Evolutionary conservation across 2,113 vertebrate species (phyloP), one percentile per base, ranked within the genome.

Genomic region (Spilogale gracilis): DNA sequence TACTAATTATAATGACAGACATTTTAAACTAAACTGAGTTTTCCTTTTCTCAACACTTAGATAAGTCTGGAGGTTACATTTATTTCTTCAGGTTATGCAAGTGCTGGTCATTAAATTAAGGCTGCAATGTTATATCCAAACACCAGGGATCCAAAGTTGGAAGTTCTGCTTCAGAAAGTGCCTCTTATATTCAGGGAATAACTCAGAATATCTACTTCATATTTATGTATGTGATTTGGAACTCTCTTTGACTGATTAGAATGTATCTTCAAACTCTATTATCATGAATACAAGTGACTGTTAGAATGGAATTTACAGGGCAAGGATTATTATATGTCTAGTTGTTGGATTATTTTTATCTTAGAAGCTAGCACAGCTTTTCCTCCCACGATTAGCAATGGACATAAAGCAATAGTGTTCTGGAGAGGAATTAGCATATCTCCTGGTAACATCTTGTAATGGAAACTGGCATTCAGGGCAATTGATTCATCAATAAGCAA

Each of bases 401-500:
- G 85, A 21, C 30, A 54, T 74, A 23, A 91, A 89, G 82, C 10
- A 25, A 25, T 38, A 85, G 67, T 20, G 5, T 93, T 92, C 85
- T 96, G 79, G 50, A 97, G 84, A 96, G 54, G 83, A 95, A 65
- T 96, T 98, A 91, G 52, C 48, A 45, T 88, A 84, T 76, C 38
- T 89, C 65, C 89, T 81, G 94, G 65, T 56, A 78, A 67, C 69
- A 87, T 85, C 90, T 97, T 97, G 92, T 96, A 94, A 96, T 93
- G 95, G 71, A 93, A 93, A 32, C 60, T 97, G 83, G 9, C 91
- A 43, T 96, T 97, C 83, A 79, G 84, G 48, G 74, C 83, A 94
- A 97, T 88, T 90, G 58, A 89, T 96, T 98, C 90, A 95, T 94
- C 94, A 96, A 95, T 95, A 97, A 97, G 89, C 82, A 82, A 94